phyloP scores from a whole-genome alignment of 2,113 vertebrate species.

The Pardalotus punctatus region DNA sequence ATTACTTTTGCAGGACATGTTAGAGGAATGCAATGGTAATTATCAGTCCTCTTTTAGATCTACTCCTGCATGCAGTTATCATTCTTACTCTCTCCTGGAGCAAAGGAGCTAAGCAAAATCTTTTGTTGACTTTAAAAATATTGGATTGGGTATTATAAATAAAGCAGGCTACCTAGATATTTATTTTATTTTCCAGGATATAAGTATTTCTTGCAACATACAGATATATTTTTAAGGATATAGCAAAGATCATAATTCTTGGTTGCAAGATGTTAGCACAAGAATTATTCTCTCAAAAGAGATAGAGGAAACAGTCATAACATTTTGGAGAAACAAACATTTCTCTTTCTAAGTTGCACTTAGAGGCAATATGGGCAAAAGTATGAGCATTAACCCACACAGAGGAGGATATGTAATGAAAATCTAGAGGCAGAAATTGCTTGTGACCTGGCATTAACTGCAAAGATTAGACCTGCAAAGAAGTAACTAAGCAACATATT shows the following conservation, averaged over 20 bases:
- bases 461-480: not conserved
- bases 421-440: not conserved
- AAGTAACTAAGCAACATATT: not conserved
- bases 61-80: not conserved
- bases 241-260: not conserved
- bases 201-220: not conserved
- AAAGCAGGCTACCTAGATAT: not conserved
- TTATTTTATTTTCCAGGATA: not conserved
- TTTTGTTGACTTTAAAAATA: not conserved
- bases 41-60: not conserved
- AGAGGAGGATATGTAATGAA: not conserved
- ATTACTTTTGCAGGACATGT: not conserved
- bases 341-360: not conserved
- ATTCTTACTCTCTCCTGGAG: not conserved
- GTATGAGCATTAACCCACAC: not conserved
- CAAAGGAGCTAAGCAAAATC: not conserved
- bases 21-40: not conserved
- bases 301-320: not conserved
- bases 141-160: not conserved
- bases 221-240: not conserved
- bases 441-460: accelerated
- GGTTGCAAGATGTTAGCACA: not conserved
- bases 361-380: not conserved
- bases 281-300: not conserved
- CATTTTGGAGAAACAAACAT: not conserved